Evolutionary conservation across 2,113 vertebrate genomes (phyloP).

Genomic region (Larimichthys polyactis): DNA sequence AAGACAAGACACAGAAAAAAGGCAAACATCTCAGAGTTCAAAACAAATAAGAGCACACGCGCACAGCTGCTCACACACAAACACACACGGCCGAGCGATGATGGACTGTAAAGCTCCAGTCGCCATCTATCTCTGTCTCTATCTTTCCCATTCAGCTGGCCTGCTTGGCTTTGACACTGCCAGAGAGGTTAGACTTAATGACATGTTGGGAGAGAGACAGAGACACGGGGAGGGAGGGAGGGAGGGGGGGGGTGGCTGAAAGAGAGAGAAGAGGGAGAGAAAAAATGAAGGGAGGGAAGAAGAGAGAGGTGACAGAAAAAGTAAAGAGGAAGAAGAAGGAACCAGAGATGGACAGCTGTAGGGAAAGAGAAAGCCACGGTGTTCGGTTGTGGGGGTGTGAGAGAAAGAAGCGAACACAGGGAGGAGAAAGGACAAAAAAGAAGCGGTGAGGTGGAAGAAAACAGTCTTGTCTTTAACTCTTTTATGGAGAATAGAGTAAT

Average conservation of each 20-base stretch:
- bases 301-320: constrained; percentile 41
- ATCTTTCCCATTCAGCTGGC: constrained; percentile 71
- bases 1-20: constrained; percentile 55
- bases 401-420: constrained; percentile 34
- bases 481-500: constrained; percentile 36
- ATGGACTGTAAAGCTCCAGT: constrained; percentile 70
- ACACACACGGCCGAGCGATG: constrained; percentile 57
- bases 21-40: constrained; percentile 65
- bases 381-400: constrained; percentile 42
- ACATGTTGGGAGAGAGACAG: constrained; percentile 72
- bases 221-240: constrained; percentile 39
- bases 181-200: constrained; percentile 82
- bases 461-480: constrained; percentile 37
- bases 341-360: constrained; percentile 39
- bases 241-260: constrained; percentile 1
- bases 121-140: constrained; percentile 75
- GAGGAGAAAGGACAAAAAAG: constrained; percentile 27
- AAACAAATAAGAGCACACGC: constrained; percentile 58
- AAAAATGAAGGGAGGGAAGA: constrained; percentile 12
- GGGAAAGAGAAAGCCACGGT: constrained; percentile 45
- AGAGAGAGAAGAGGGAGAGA: constrained; percentile 37
- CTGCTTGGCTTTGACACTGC: constrained; percentile 74
- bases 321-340: constrained; percentile 38
- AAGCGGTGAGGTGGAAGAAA: constrained; percentile 9
- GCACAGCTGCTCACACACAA: constrained; percentile 28